These are phyloP conservation scores for Octomys mimax DNA, from an alignment of 2,797 vertebrate genomes.

Conservation along the genomic window DNA sequence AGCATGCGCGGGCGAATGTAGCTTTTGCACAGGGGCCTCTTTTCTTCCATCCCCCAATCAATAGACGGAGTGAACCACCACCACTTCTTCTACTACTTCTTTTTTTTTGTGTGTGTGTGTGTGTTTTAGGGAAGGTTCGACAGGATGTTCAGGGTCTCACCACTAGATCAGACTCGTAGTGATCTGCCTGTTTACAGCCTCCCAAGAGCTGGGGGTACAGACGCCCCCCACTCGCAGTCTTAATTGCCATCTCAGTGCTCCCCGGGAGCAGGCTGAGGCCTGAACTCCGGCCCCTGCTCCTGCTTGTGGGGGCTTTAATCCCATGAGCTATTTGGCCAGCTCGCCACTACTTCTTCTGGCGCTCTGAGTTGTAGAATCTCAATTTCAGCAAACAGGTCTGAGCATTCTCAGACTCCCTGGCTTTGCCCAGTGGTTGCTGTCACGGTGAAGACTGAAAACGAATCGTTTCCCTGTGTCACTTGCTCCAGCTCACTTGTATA, in stretches of 20 bases:
- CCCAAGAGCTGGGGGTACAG: too few species aligned
- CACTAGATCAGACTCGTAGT: too few species aligned
- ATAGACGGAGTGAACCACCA: not conserved
- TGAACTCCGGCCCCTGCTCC: too few species aligned
- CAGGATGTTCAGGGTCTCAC: too few species aligned
- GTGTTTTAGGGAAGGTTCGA: too few species aligned
- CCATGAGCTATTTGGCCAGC: too few species aligned
- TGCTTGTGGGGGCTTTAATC: too few species aligned
- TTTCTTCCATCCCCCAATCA: not conserved
- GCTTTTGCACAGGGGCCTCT: not conserved
- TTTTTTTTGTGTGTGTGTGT: too few species aligned
- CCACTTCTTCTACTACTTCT: not conserved
- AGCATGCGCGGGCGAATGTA: not conserved
- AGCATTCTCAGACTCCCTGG: not conserved
- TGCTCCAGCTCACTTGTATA: not conserved
- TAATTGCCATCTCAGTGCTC: too few species aligned
- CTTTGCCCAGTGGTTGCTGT: not conserved
- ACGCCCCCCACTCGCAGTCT: too few species aligned
- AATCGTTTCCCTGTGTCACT: not conserved
- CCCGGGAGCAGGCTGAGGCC: too few species aligned
- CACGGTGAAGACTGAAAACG: not conserved
- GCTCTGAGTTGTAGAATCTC: not conserved
- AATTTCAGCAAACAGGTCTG: not conserved
- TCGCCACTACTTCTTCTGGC: not conserved
- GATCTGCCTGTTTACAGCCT: too few species aligned